Conservation (phyloP, 92 coral and sea anemone species). For the Zoanthus solanderi region DNA sequence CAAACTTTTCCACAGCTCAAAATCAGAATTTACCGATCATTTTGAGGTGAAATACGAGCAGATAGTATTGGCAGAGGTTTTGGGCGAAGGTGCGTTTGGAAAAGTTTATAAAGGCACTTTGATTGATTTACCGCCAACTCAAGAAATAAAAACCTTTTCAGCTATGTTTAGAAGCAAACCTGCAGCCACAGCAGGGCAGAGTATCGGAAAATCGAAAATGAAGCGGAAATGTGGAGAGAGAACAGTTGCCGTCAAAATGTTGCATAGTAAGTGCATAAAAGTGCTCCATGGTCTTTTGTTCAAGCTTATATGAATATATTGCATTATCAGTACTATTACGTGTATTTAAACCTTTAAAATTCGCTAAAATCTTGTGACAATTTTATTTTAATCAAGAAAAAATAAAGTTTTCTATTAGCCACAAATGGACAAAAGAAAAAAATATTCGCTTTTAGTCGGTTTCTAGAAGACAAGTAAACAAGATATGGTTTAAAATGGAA, state of each 20-base stretch:
- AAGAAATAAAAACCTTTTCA: background rate
- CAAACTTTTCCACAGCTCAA: background rate
- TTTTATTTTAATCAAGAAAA: too few species aligned
- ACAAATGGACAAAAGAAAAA: too few species aligned
- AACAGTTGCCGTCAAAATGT: constrained; percentile 39
- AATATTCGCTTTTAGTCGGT: too few species aligned
- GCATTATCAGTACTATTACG: too few species aligned
- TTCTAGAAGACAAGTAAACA: too few species aligned
- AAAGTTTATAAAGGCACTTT: constrained; percentile 34
- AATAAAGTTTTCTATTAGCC: too few species aligned
- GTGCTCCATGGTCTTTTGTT: background rate
- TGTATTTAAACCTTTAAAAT: too few species aligned
- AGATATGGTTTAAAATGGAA: too few species aligned
- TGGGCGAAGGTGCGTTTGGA: constrained; percentile 43
- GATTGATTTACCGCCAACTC: background rate
- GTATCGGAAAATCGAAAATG: constrained; percentile 16
- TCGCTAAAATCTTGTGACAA: too few species aligned
- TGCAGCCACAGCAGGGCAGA: background rate
- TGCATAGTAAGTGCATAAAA: constrained; percentile 16
- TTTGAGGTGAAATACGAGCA: constrained; percentile 35
- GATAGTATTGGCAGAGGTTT: constrained; percentile 24
- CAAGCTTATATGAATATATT: background rate
- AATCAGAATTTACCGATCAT: background rate
- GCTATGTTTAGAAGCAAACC: background rate
- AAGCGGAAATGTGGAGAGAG: background rate